Percentiles rank a stretch among this genome's conserved stretches.
Evolutionary conservation across 2,113 vertebrate genomes (phyloP).

Genomic region (Xenopus tropicalis): UCB_Xtro_10.0 CM004450.2:116351501-116352000

Average conservation of each 20-base stretch:
- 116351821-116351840: not conserved
- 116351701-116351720: too few relatives aligned
- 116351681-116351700: too few relatives aligned
- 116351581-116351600: too few relatives aligned
- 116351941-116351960: slow-evolving; percentile 14
- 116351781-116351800: not conserved
- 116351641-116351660: too few relatives aligned
- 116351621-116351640: too few relatives aligned
- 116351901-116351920: not conserved
- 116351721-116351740: too few relatives aligned
- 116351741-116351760: not conserved
- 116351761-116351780: not conserved
- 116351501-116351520: too few relatives aligned
- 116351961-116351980: not conserved
- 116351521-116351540: too few relatives aligned
- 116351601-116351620: too few relatives aligned
- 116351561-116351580: too few relatives aligned
- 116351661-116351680: too few relatives aligned
- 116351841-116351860: not conserved
- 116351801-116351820: not conserved
- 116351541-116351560: too few relatives aligned
- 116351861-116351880: not conserved
- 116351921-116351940: slow-evolving; percentile 34
- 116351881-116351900: not conserved
- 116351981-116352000: slow-evolving; percentile 1